These are phyloP conservation scores for Chrysocyon brachyurus DNA, from an alignment of 2,797 vertebrate genomes.

Conservation along the genomic window DNA sequence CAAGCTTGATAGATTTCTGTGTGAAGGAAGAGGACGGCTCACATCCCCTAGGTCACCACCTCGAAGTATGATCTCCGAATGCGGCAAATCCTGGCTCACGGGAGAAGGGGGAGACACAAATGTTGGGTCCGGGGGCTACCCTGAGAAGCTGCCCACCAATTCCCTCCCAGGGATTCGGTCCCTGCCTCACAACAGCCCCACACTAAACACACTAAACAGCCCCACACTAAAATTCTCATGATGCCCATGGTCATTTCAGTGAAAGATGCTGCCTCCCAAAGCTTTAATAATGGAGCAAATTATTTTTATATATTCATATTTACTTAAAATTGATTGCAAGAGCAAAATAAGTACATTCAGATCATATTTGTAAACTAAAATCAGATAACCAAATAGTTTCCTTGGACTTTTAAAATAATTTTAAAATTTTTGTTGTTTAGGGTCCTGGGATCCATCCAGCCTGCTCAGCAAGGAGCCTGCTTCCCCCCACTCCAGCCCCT, in stretches of 20 bases:
- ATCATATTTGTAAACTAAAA: constrained; percentile 37
- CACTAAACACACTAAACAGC: neutral
- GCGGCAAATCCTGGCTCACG: neutral
- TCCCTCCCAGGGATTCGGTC: neutral
- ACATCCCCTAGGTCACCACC: constrained; percentile 1
- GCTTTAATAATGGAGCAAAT: neutral
- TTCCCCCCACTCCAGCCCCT: too few relatives aligned
- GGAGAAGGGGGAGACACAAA: neutral
- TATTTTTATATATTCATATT: neutral
- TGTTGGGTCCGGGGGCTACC: neutral
- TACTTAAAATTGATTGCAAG: constrained; percentile 4
- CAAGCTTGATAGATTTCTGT: constrained; percentile 66
- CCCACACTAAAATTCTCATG: neutral
- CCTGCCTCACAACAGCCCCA: neutral
- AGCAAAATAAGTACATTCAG: neutral
- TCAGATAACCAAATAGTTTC: neutral
- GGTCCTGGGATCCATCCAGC: too few relatives aligned
- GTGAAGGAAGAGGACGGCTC: constrained; percentile 47
- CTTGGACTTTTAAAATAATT: neutral
- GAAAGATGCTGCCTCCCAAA: neutral
- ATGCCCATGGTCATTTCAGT: neutral
- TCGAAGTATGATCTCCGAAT: constrained; percentile 52
- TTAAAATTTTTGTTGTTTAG: neutral
- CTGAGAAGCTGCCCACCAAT: neutral
- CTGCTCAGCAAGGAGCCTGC: too few relatives aligned